phyloP scores from a whole-genome alignment of 2,888 invertebrate genomes.

The Tiliacea citrago region DNA sequence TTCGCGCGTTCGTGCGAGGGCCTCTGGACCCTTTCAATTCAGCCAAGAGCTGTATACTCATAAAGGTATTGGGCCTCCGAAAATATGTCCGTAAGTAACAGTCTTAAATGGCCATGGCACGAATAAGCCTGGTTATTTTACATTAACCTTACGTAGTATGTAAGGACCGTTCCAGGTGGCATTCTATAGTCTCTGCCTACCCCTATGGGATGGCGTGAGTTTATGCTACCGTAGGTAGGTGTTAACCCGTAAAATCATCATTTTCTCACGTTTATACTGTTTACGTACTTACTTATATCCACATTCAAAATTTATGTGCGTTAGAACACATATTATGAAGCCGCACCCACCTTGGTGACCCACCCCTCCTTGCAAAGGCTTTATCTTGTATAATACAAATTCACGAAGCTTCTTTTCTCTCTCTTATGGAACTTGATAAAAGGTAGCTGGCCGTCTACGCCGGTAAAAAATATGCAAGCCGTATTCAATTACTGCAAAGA shows the following conservation, averaged over 20 bases:
- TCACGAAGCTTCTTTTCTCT: neutral
- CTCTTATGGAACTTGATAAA: too few species aligned
- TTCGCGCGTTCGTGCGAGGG: neutral
- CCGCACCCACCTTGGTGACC: too few species aligned
- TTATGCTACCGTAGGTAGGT: neutral
- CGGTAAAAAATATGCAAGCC: neutral
- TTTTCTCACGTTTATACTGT: neutral
- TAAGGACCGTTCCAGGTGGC: neutral
- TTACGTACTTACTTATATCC: neutral
- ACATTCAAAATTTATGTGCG: neutral
- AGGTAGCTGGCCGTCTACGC: neutral
- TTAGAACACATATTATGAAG: constrained; percentile 3
- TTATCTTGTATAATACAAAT: constrained; percentile 5
- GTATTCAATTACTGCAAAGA: neutral
- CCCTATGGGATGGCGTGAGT: neutral
- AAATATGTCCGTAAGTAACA: neutral
- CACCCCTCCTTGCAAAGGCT: neutral
- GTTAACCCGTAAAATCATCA: neutral
- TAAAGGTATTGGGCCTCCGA: too few species aligned
- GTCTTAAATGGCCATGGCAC: neutral
- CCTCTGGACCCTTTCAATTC: neutral
- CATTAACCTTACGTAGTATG: neutral
- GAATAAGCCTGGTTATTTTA: neutral
- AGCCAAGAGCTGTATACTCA: neutral
- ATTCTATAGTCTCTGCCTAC: neutral